A percentile compares a stretch with the other conserved stretches of the same genome.
These are phyloP conservation scores for Oasisia sp. DNA, from an alignment of 2,888 invertebrate genomes.

Conservation along the genomic window DNA sequence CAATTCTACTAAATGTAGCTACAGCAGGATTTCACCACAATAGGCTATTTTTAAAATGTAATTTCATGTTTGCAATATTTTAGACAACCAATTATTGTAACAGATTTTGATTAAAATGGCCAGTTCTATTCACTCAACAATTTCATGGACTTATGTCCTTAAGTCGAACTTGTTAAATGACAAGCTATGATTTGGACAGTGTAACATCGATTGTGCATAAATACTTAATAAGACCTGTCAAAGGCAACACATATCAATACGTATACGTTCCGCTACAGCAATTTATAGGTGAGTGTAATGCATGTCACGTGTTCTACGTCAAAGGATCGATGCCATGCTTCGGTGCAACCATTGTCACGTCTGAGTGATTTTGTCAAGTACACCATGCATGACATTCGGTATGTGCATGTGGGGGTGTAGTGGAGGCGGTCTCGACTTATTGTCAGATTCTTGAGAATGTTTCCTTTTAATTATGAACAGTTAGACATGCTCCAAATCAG, in stretches of 20 bases:
- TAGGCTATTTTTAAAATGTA: no score
- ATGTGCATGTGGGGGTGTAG: background rate
- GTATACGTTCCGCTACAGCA: background rate
- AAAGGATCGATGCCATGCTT: background rate
- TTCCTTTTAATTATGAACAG: no score
- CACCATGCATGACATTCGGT: background rate
- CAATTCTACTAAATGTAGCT: no score
- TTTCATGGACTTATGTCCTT: background rate
- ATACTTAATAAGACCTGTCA: background rate
- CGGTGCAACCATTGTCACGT: no score
- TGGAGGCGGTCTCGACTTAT: background rate
- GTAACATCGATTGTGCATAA: background rate
- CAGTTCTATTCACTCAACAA: background rate
- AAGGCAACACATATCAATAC: background rate
- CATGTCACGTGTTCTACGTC: background rate
- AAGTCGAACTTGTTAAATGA: background rate
- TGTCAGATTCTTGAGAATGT: background rate
- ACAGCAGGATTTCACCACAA: background rate
- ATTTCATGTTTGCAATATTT: background rate
- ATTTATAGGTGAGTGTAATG: background rate
- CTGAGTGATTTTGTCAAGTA: background rate
- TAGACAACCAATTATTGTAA: background rate
- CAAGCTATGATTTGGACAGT: background rate
- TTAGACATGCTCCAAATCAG: no score
- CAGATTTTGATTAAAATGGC: background rate